Evolutionary conservation across 2,888 invertebrate species (phyloP).

Genomic region (Herminia tarsipennalis): DNA sequence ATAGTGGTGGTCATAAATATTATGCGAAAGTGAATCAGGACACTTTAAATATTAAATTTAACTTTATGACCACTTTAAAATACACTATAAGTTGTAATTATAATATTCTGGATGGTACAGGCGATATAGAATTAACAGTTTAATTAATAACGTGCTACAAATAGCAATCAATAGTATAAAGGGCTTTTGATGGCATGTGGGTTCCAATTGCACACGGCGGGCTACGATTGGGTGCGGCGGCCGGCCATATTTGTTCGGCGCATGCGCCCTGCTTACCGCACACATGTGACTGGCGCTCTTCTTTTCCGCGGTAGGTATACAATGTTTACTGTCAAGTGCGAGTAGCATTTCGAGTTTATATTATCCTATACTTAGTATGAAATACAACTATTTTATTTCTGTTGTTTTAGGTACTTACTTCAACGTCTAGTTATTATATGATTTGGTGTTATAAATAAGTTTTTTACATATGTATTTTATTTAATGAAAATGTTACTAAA

Average conservation of each 20-base stretch:
- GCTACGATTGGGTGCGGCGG: constrained; percentile 68
- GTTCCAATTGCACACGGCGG: constrained; percentile 55
- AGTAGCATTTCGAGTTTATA: no score
- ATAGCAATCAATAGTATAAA: constrained; percentile 75
- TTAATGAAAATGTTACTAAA: no score
- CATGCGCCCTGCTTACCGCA: constrained; percentile 69
- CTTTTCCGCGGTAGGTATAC: constrained; percentile 40
- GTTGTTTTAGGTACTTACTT: no score
- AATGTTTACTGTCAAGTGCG: constrained; percentile 32
- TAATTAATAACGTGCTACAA: constrained; percentile 62
- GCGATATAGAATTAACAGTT: constrained; percentile 42
- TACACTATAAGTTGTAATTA: not conserved
- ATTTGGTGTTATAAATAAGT: no score
- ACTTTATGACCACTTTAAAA: not conserved
- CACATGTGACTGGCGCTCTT: constrained; percentile 66
- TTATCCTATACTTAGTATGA: no score
- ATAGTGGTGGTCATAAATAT: constrained; percentile 35
- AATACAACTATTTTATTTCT: no score
- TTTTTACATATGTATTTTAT: no score
- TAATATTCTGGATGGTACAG: constrained; percentile 15
- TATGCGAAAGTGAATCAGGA: constrained; percentile 21
- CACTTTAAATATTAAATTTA: constrained; percentile 9
- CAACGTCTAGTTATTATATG: no score
- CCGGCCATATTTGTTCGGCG: constrained; percentile 81
- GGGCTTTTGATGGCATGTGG: constrained; percentile 65